Base-by-base conservation (phyloP, 2,888 invertebrate species). In the Peribatodes rhomboidaria region DNA sequence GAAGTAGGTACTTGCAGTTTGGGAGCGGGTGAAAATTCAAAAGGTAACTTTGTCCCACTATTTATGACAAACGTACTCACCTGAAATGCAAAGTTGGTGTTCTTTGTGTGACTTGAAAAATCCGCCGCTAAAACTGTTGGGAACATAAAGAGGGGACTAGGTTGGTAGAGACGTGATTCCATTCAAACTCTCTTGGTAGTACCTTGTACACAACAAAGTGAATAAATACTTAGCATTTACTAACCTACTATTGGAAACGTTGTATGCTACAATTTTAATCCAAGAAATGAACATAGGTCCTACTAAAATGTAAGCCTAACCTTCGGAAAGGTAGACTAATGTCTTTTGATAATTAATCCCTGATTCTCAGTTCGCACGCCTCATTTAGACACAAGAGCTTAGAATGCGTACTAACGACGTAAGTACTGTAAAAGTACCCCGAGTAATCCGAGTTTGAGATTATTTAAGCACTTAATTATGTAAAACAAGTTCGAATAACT, bases 1-100 rank as follows among this genome's bases (percentile, higher is more conserved):
- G 58, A 73, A 75, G 46, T n/a, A n/a, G n/a, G n/a, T 61, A 65
- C 41, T 31, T 74, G 67, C 72, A 71, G 67, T 70, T 68, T 73
- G 35, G 65, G 72, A 63, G 69, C 58, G 59, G 46, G 44, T 35
- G 54, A 52, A 60, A 66, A 60, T 58, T 64, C 58, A 63, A 61
- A 65, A 50, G 33, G 41, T 50, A 50, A 66, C 64, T 60, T 60
- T 4, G n/a, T 18, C 54, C 53, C 35, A 61, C 63, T 59, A 55
- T 65, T 47, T 67, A 35, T 50, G 50, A 37, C 50, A 50, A 35
- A 20, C 18, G 20, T 37, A 47, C 9, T 37, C 16, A n/a, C 7
- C 1, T 22, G 42, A 49, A 44, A 44, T 49, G 42, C 13, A 14
- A 50, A n/a, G 8, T 37, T 13, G 41, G 49, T 27, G 49, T 59